Percentiles rank a stretch among this genome's conserved stretches.
phyloP scores from a whole-genome alignment of 2,797 vertebrate species.

The Chelonia mydas region DNA sequence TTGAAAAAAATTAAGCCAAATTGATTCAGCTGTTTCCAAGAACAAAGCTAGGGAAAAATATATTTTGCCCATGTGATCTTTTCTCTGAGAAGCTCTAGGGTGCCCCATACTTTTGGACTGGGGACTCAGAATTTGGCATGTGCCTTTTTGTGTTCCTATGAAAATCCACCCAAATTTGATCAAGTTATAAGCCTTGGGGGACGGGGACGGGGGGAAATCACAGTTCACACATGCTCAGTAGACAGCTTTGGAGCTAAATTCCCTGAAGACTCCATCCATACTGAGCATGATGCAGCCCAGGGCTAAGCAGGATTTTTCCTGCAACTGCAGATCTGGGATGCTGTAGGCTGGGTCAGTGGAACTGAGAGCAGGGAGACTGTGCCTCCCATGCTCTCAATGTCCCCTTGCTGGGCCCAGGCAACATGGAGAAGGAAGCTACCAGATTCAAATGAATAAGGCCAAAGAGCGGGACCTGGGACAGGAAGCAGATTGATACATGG shows the following conservation, averaged over 20 bases:
- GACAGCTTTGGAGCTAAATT: not conserved
- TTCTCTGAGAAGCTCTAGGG: not conserved
- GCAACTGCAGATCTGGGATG: not conserved
- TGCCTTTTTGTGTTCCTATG: not conserved
- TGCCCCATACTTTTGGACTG: not conserved
- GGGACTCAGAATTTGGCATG: not conserved
- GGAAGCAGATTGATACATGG: too few species aligned
- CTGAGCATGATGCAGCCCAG: not conserved
- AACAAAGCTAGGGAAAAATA: not conserved
- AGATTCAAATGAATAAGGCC: not conserved
- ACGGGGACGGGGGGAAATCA: not conserved
- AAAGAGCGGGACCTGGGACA: not conserved
- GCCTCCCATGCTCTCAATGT: not conserved
- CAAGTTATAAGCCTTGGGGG: not conserved
- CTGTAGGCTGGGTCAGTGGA: not conserved
- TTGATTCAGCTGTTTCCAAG: not conserved
- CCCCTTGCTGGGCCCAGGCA: not conserved
- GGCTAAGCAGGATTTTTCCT: not conserved
- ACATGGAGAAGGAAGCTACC: not conserved
- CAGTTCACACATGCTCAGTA: not conserved
- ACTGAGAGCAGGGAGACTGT: not conserved
- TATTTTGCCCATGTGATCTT: not conserved
- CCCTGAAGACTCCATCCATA: not conserved
- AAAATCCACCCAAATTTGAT: not conserved
- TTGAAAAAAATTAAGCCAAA: not conserved